A percentile compares a stretch with the other conserved stretches of the same genome.
These are phyloP conservation scores for Odontomachus brunneus DNA, from an alignment of 1,140 invertebrate species.

Conservation along the genomic window DNA sequence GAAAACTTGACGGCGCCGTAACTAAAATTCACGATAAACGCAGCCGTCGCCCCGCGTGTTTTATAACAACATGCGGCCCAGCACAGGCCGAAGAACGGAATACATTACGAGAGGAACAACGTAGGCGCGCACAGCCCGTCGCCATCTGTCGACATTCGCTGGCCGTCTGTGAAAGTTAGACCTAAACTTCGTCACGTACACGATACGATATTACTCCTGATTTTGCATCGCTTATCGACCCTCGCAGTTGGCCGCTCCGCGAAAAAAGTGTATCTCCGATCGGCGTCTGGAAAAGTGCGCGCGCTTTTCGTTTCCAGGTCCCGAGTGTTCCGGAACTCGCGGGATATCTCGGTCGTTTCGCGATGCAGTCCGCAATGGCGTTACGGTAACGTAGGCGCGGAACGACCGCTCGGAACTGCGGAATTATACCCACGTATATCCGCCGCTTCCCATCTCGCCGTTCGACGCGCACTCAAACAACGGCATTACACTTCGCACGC, in stretches of 20 bases:
- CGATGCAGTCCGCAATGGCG: background rate
- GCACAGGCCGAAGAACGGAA: conserved; percentile 77
- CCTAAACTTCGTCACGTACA: conserved; percentile 34
- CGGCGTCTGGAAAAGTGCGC: no score
- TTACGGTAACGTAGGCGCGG: background rate
- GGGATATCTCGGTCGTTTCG: conserved; percentile 12
- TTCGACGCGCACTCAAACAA: conserved; percentile 32
- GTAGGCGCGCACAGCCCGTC: conserved; percentile 54
- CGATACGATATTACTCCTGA: conserved; percentile 36
- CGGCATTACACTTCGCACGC: background rate
- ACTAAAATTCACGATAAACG: conserved; percentile 73
- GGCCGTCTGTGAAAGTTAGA: conserved; percentile 35
- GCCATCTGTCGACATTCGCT: conserved; percentile 69
- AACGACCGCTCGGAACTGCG: conserved; percentile 19
- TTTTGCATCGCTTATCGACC: conserved; percentile 54
- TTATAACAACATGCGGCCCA: conserved; percentile 78
- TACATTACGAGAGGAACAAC: conserved; percentile 76
- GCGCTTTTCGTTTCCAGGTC: no score
- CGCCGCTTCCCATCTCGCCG: background rate
- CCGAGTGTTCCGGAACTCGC: no score
- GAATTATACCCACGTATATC: conserved; percentile 23
- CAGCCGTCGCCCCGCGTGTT: conserved; percentile 69
- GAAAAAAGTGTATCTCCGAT: no score
- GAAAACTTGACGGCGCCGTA: conserved; percentile 37
- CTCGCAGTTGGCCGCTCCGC: background rate